phyloP scores from a whole-genome alignment of 2,113 vertebrate genomes.

The Amazona vittata region DNA sequence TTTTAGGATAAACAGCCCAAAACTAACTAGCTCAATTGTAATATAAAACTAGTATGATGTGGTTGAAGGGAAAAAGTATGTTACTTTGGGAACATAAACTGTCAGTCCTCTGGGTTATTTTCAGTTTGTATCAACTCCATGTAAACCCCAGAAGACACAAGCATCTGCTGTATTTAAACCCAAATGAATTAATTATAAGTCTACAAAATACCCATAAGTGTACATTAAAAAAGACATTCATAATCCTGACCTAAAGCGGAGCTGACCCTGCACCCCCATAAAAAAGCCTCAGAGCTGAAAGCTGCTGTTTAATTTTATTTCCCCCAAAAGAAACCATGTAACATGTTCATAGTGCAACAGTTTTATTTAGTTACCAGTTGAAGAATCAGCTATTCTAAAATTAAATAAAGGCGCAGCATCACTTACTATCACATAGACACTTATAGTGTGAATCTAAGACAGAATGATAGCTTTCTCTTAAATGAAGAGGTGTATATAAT shows the following conservation, averaged over 20 bases:
- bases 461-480: background rate
- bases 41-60: background rate
- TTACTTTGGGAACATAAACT: background rate
- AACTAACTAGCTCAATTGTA: background rate
- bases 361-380: background rate
- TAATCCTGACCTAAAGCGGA: slow-evolving; percentile 41
- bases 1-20: background rate
- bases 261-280: slow-evolving; percentile 8
- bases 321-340: background rate
- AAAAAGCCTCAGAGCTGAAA: background rate
- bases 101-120: background rate
- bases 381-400: slow-evolving; percentile 10
- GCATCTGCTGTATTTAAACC: background rate
- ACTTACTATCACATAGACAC: background rate
- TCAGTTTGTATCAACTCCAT: background rate
- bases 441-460: background rate
- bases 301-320: background rate
- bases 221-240: slow-evolving; percentile 19
- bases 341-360: background rate
- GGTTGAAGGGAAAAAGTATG: background rate
- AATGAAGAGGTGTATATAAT: background rate
- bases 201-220: background rate
- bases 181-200: background rate
- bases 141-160: background rate
- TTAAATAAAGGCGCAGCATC: background rate